A percentile compares a stretch with the other conserved stretches of the same genome.
Evolutionary conservation across 2,797 vertebrate species (phyloP).

Genomic region (Liasis olivaceus): DNA sequence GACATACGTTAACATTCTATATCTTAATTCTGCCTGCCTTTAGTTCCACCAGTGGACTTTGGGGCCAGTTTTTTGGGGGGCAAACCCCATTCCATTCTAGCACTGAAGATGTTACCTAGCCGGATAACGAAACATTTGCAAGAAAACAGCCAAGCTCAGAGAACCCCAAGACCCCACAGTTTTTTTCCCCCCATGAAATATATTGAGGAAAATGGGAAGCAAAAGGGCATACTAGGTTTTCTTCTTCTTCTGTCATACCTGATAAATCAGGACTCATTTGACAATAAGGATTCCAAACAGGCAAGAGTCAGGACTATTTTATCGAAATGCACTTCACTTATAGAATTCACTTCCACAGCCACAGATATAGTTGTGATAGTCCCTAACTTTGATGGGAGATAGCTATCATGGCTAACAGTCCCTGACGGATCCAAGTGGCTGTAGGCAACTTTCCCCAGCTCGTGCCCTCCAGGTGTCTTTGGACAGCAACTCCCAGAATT

Average conservation of each 20-base stretch:
- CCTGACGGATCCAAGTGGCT: neutral
- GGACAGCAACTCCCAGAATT: neutral
- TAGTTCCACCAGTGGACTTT: slow-evolving; percentile 57
- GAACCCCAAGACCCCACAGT: no score
- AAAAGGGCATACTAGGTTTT: neutral
- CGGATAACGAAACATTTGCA: no score
- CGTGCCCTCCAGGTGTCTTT: neutral
- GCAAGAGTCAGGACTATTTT: neutral
- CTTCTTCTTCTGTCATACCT: neutral
- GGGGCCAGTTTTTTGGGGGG: neutral
- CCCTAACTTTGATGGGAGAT: neutral
- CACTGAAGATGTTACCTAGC: no score
- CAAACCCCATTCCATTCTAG: no score
- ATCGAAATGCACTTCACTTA: neutral
- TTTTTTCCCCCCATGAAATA: neutral
- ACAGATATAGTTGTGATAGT: neutral
- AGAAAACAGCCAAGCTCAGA: no score
- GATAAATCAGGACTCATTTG: neutral
- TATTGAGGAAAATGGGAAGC: neutral
- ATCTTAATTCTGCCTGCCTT: slow-evolving; percentile 80
- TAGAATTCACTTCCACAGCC: neutral
- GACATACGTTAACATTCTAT: slow-evolving; percentile 91
- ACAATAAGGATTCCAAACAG: neutral
- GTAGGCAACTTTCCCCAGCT: neutral
- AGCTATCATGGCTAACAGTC: neutral